Conservation (phyloP, 1,140 invertebrate genomes). For the Druon quercuslanigerum region DNA sequence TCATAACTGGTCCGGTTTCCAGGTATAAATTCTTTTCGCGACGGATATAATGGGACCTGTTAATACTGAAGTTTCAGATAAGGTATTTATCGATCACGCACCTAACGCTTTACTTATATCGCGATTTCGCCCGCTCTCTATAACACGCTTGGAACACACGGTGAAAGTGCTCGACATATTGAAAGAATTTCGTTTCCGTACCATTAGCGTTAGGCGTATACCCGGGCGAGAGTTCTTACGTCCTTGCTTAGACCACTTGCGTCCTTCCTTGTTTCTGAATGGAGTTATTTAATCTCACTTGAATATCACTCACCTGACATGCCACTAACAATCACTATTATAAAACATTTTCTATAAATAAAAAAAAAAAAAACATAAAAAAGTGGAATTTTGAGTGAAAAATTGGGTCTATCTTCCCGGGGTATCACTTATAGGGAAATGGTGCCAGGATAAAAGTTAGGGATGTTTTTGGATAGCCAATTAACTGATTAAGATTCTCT, state of each 20-base stretch:
- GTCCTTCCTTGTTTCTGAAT: constrained; percentile 36
- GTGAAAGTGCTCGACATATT: constrained; percentile 52
- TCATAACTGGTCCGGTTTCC: not conserved
- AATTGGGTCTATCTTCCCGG: too few species aligned
- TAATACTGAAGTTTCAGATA: not conserved
- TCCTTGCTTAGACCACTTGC: constrained; percentile 35
- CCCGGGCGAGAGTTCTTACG: constrained; percentile 21
- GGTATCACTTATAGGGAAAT: too few species aligned
- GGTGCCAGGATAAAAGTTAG: too few species aligned
- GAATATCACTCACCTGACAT: not conserved
- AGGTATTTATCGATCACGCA: constrained; percentile 16
- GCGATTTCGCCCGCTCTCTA: constrained; percentile 19
- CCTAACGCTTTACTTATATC: constrained; percentile 17
- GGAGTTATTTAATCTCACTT: constrained; percentile 1
- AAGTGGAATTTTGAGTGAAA: too few species aligned
- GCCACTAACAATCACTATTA: not conserved
- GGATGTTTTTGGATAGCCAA: too few species aligned
- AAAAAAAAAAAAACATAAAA: not conserved
- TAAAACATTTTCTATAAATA: constrained; percentile 1
- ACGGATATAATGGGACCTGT: not conserved
- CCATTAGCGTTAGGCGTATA: constrained; percentile 24
- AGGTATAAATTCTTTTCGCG: not conserved
- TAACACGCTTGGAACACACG: constrained; percentile 33
- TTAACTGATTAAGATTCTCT: too few species aligned
- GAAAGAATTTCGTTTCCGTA: constrained; percentile 49